phyloP scores from a whole-genome alignment of 2,888 invertebrate genomes.

The Barypeithes pellucidus region DNA sequence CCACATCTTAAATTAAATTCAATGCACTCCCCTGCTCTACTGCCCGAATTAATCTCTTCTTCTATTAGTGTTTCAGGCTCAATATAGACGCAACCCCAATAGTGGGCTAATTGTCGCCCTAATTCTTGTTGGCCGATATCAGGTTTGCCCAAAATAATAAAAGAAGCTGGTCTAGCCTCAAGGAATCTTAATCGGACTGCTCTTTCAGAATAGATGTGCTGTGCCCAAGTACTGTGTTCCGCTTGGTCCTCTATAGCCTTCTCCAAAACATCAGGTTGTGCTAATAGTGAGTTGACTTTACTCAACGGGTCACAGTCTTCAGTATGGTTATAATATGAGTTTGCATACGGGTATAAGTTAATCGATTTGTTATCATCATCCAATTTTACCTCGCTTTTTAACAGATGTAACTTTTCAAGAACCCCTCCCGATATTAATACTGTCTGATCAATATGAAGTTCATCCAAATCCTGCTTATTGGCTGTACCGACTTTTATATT shows the following conservation, averaged over 20 bases:
- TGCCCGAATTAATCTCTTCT: slow-evolving; percentile 75
- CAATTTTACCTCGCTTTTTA: slow-evolving; percentile 54
- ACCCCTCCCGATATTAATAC: slow-evolving; percentile 62
- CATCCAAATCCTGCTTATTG: slow-evolving; percentile 44
- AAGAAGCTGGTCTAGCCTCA: slow-evolving; percentile 73
- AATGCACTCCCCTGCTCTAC: slow-evolving; percentile 74
- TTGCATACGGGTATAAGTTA: slow-evolving; percentile 67
- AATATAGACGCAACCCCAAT: slow-evolving; percentile 75
- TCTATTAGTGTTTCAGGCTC: slow-evolving; percentile 73
- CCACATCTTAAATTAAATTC: slow-evolving; percentile 75
- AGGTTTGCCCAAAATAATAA: slow-evolving; percentile 77
- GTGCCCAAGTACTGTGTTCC: slow-evolving; percentile 1
- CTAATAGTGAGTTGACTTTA: slow-evolving; percentile 65
- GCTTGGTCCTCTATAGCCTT: slow-evolving; percentile 8
- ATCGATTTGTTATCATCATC: slow-evolving; percentile 30
- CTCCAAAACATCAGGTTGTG: slow-evolving; percentile 52
- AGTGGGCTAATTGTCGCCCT: slow-evolving; percentile 74
- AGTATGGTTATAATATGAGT: slow-evolving; percentile 69
- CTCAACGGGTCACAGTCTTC: slow-evolving; percentile 70
- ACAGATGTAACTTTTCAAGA: slow-evolving; percentile 60
- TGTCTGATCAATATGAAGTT: slow-evolving; percentile 62
- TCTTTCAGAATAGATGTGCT: slow-evolving; percentile 72
- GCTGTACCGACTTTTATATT: slow-evolving; percentile 52
- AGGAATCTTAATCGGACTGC: slow-evolving; percentile 73
- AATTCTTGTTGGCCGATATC: slow-evolving; percentile 72